Percentiles rank a stretch among this genome's conserved stretches.
phyloP scores from a whole-genome alignment of 1,140 invertebrate species.

The Calephelis virginiensis region DNA sequence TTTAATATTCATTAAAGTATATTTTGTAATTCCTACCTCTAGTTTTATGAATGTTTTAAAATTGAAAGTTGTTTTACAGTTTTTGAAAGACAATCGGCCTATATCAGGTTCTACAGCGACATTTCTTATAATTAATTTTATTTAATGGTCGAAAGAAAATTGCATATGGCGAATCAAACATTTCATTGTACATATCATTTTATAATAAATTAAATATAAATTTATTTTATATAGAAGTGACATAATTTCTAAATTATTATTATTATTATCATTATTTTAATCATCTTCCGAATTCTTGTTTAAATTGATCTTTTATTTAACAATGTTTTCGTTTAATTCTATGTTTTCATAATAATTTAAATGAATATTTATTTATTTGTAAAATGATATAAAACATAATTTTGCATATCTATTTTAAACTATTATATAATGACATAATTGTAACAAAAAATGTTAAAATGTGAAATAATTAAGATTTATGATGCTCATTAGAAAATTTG shows the following conservation, averaged over 20 bases:
- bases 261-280: neutral
- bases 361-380: neutral
- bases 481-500: too few species aligned
- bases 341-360: neutral
- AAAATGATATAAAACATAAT: neutral
- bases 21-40: constrained; percentile 1
- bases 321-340: too few species aligned
- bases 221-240: constrained; percentile 9
- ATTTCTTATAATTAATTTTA: neutral
- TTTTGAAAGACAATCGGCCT: neutral
- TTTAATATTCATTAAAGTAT: neutral
- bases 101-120: neutral
- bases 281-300: neutral
- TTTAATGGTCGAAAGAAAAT: constrained; percentile 37
- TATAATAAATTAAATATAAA: constrained; percentile 16
- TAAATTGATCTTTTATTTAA: too few species aligned
- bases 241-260: neutral
- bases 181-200: constrained; percentile 42
- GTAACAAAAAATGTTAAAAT: too few species aligned
- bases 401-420: constrained; percentile 5
- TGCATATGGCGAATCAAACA: constrained; percentile 56
- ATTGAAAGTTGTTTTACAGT: neutral
- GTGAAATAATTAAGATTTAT: too few species aligned
- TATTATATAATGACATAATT: neutral
- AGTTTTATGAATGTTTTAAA: neutral